Conservation (phyloP, 2,888 invertebrate species). For the Cyaniris semiargus region DNA sequence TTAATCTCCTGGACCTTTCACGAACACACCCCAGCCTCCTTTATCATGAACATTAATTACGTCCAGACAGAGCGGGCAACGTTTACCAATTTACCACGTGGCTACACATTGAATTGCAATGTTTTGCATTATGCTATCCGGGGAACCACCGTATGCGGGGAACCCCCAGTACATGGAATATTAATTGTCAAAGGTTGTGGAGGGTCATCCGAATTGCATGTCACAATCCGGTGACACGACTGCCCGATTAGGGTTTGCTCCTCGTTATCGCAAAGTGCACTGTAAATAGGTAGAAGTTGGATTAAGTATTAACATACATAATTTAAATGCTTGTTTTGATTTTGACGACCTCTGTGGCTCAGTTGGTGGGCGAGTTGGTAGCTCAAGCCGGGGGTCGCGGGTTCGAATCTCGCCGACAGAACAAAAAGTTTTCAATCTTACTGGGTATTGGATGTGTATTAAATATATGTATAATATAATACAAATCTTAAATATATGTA, state of each 20-base stretch:
- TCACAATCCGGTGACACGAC: constrained; percentile 1
- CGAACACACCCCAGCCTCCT: neutral
- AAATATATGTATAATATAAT: too few species aligned
- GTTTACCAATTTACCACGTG: neutral
- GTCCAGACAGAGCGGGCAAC: neutral
- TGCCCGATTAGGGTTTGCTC: neutral
- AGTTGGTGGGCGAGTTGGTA: too few species aligned
- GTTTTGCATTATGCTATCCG: neutral
- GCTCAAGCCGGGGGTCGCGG: too few species aligned
- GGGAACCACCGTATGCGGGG: neutral
- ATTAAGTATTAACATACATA: neutral
- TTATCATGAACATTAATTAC: neutral
- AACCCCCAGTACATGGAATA: neutral
- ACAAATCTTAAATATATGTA: too few species aligned
- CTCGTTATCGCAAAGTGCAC: neutral
- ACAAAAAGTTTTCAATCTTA: too few species aligned
- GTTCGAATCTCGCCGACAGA: too few species aligned
- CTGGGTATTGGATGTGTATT: too few species aligned
- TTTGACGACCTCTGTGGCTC: too few species aligned
- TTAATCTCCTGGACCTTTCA: neutral
- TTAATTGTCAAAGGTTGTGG: neutral
- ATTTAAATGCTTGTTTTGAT: neutral
- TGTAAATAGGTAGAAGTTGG: neutral
- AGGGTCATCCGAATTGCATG: neutral
- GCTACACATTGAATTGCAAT: neutral